Percentiles rank a stretch among this genome's conserved stretches.
Evolutionary conservation across 2,888 invertebrate genomes (phyloP).

Genomic region (Craniophora ligustri): DNA sequence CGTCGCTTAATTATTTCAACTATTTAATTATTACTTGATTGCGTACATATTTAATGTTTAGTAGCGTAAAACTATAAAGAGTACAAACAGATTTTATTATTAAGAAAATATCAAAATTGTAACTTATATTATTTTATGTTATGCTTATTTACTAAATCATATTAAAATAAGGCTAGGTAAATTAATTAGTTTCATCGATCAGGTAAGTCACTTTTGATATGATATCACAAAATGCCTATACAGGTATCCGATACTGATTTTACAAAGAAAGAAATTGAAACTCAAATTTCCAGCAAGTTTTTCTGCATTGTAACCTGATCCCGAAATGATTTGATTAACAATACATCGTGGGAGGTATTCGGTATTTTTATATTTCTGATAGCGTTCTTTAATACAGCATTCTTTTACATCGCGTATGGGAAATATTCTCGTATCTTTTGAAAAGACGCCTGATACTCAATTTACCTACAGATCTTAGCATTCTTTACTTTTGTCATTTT

Average conservation of each 20-base stretch:
- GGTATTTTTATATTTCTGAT: conserved; percentile 19
- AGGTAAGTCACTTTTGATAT: too few species aligned
- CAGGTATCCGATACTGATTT: neutral
- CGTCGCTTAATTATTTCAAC: too few species aligned
- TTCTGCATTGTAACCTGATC: conserved; percentile 9
- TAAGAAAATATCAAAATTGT: too few species aligned
- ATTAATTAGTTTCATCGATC: too few species aligned
- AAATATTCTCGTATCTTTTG: conserved; percentile 12
- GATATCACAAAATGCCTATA: too few species aligned
- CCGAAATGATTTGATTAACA: conserved; percentile 31
- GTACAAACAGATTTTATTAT: too few species aligned
- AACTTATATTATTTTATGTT: too few species aligned
- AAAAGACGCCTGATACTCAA: conserved; percentile 1
- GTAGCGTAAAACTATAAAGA: too few species aligned
- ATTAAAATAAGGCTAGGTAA: too few species aligned
- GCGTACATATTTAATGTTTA: too few species aligned
- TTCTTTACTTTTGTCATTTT: conserved; percentile 17
- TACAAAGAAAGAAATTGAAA: neutral
- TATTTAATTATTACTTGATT: too few species aligned
- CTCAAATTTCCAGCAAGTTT: conserved; percentile 9
- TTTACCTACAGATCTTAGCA: neutral
- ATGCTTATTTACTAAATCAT: too few species aligned
- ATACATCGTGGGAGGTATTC: conserved; percentile 11
- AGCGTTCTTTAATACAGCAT: conserved; percentile 17
- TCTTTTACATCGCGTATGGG: conserved; percentile 26